Base-by-base conservation (phyloP, 2,113 vertebrate species). In the Tapirus terrestris region DNA sequence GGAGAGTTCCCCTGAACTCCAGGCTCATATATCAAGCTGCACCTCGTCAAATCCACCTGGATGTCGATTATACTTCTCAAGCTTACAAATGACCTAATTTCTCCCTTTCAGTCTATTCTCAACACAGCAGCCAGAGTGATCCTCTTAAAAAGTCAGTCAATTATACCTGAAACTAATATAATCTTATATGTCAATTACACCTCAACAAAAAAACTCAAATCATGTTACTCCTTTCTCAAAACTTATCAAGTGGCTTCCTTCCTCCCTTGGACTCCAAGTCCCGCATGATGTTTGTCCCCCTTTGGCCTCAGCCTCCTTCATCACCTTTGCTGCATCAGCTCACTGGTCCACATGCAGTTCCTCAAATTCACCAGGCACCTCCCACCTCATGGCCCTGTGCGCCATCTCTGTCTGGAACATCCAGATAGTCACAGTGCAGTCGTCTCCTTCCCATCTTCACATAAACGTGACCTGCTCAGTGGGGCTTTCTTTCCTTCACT, bases 261-360 rank as follows among this genome's bases (percentile, higher is more conserved):
- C 36, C 60, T 61, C 25, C 39, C 17, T 68, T 68, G 29, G 2
- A 61, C 3, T 3, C 14, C 3, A 36, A 33, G 29, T 21, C 27
- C 18, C 17, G 2, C 3, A 2, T 5, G 6, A 48, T 25, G 11
- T 33, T 3, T 27, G 3, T 8, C 7, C 0, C 21, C 0, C 6
- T 8, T 31, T 29, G 45, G 43, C 36, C 9, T 16, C 23, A 29
- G 6, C 21, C 48, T 23, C 33, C 20, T 8, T 25, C 48, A 36
- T 3, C 53, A 27, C 0, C 2, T n/a, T 16, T 3, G 9, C 73
- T n/a, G 18, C 33, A 25, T 17, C 11, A 61, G 33, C 9, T 9
- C 5, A n/a, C 0, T 33, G 29, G 39, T 25, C 11, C 20, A 1
- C 29, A 33, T 3, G 18, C 20, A 83, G 33, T 9, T 67, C 53